A percentile compares a stretch with the other conserved stretches of the same genome.
Conservation (phyloP, 2,888 invertebrate species). For the Eupithecia subumbrata region DNA sequence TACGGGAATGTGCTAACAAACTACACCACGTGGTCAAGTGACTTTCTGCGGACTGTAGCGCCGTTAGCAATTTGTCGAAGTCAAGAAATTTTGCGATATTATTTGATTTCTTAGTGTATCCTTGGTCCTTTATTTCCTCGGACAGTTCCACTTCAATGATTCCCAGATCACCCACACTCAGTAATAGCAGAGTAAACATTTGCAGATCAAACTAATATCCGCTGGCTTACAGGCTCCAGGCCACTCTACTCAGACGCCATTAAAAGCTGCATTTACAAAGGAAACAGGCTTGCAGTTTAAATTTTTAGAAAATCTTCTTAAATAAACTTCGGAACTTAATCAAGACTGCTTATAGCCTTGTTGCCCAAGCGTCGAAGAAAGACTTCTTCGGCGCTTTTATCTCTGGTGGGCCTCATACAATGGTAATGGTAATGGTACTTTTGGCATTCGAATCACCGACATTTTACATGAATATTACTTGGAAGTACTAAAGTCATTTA, state of each 20-base stretch:
- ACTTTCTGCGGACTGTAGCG: too few relatives aligned
- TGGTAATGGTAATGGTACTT: too few relatives aligned
- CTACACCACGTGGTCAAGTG: too few relatives aligned
- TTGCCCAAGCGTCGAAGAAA: neutral
- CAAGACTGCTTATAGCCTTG: neutral
- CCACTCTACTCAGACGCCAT: conserved; percentile 15
- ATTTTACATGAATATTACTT: too few relatives aligned
- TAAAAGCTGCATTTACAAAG: conserved; percentile 16
- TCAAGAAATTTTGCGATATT: too few relatives aligned
- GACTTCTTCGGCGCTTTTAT: neutral
- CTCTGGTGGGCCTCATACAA: too few relatives aligned
- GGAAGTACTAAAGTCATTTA: too few relatives aligned
- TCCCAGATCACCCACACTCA: conserved; percentile 3
- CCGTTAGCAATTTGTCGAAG: too few relatives aligned
- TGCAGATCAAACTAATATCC: conserved; percentile 31
- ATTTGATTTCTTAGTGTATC: too few relatives aligned
- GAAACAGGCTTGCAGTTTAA: conserved; percentile 1
- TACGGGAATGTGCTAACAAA: too few relatives aligned
- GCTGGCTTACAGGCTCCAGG: neutral
- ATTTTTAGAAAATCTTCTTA: neutral
- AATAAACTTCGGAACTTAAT: neutral
- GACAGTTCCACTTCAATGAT: neutral
- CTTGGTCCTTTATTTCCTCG: neutral
- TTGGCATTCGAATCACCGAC: too few relatives aligned
- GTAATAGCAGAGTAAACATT: conserved; percentile 21